These are phyloP conservation scores for Zoanthus sociatus DNA, from an alignment of 92 coral and sea anemone genomes.

Conservation along the genomic window DNA sequence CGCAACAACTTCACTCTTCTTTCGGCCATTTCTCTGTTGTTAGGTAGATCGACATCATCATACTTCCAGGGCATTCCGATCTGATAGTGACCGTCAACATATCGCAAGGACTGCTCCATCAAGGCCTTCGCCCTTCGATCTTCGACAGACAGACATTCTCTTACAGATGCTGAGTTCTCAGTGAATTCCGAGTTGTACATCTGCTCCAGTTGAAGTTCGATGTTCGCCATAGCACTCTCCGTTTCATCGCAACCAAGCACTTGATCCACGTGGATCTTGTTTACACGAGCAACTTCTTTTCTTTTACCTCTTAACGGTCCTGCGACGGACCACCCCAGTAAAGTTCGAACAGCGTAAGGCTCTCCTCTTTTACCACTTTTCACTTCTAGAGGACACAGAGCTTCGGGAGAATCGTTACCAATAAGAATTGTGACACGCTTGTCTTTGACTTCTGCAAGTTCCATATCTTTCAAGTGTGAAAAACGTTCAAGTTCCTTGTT, in stretches of 20 bases:
- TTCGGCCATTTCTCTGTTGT: conserved; percentile 43
- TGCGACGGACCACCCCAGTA: too few relatives aligned
- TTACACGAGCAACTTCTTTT: conserved; percentile 49
- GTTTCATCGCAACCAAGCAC: conserved; percentile 63
- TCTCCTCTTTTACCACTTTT: conserved; percentile 12
- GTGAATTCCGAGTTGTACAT: conserved; percentile 67
- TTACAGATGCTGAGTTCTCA: conserved; percentile 45
- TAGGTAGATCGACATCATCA: conserved; percentile 29
- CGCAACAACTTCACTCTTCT: too few relatives aligned
- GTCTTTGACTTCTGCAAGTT: conserved; percentile 51
- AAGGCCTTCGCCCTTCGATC: conserved; percentile 53
- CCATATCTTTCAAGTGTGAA: conserved; percentile 57
- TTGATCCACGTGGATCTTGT: conserved; percentile 65
- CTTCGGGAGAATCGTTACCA: conserved; percentile 56
- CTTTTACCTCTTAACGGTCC: background rate
- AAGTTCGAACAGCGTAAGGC: too few relatives aligned
- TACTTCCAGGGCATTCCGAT: conserved; percentile 61
- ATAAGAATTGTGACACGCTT: conserved; percentile 60
- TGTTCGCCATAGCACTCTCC: conserved; percentile 32
- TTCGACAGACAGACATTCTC: conserved; percentile 62
- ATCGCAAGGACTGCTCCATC: conserved; percentile 51
- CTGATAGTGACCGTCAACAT: conserved; percentile 65
- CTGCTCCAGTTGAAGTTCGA: conserved; percentile 51
- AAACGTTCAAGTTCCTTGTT: conserved; percentile 55
- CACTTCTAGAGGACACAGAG: conserved; percentile 57